Evolutionary conservation across 2,113 vertebrate species (phyloP).

Genomic region (Daboia siamensis): DNA sequence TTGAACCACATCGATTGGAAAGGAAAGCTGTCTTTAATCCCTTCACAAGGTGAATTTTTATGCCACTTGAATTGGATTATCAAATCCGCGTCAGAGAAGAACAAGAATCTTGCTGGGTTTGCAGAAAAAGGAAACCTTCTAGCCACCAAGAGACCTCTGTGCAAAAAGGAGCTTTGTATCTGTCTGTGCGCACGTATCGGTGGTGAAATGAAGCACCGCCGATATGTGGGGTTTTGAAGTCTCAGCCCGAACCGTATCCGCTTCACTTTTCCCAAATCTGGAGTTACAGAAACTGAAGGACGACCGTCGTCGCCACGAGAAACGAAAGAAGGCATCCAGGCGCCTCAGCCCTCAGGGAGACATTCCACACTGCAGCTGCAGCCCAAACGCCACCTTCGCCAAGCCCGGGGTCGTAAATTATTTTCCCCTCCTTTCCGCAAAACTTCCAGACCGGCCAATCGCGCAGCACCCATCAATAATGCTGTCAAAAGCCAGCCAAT

Average conservation of each 20-base stretch:
- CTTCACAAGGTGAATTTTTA: neutral
- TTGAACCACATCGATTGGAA: neutral
- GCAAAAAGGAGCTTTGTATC: neutral
- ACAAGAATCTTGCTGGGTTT: neutral
- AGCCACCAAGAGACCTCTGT: neutral
- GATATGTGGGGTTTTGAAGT: neutral
- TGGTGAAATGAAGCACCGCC: neutral
- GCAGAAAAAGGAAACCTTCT: too few species aligned
- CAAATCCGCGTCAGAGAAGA: neutral
- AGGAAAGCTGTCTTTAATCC: neutral
- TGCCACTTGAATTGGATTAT: neutral
- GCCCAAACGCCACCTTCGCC: conserved; percentile 26
- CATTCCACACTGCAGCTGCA: conserved; percentile 35
- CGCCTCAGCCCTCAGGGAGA: conserved; percentile 21
- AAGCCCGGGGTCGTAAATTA: conserved; percentile 39
- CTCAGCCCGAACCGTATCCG: neutral
- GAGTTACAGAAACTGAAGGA: neutral
- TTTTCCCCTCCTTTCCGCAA: neutral
- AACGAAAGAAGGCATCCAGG: neutral
- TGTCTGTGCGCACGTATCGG: neutral
- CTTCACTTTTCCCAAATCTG: neutral
- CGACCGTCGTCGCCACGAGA: neutral
- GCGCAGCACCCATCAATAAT: conserved; percentile 39
- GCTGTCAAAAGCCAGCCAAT: conserved; percentile 48
- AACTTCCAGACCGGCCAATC: conserved; percentile 31